Conservation (phyloP, 1,140 invertebrate species). For the Penaeus indicus region DNA sequence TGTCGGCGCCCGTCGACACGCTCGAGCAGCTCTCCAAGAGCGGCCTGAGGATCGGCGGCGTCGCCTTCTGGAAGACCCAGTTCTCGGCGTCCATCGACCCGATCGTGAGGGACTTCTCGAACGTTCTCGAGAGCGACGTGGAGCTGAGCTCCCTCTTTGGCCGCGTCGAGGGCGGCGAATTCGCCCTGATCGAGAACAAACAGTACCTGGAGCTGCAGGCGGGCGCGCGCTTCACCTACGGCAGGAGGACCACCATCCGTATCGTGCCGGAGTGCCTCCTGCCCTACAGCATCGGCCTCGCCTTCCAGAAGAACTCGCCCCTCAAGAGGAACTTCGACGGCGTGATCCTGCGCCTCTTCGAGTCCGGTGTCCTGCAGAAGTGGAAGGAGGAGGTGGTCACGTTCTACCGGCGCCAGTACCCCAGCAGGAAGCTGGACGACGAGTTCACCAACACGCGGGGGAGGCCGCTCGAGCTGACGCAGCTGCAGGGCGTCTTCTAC, state of each 20-base stretch:
- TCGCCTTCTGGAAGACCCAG: constrained; percentile 59
- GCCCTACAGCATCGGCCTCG: constrained; percentile 62
- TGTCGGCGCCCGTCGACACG: constrained; percentile 56
- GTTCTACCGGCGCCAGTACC: constrained; percentile 36
- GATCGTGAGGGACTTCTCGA: constrained; percentile 35
- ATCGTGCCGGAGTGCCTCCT: constrained; percentile 60
- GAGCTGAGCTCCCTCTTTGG: constrained; percentile 58
- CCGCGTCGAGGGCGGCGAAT: constrained; percentile 47
- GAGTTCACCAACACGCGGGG: background rate
- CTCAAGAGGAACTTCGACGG: constrained; percentile 49
- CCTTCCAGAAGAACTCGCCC: constrained; percentile 65
- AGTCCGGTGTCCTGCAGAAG: constrained; percentile 52
- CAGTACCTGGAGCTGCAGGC: constrained; percentile 56
- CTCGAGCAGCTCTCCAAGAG: constrained; percentile 52
- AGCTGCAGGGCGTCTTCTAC: constrained; percentile 26
- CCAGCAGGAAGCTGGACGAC: background rate
- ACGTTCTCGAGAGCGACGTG: constrained; percentile 54
- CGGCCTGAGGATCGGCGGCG: constrained; percentile 52
- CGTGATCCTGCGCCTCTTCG: constrained; percentile 57
- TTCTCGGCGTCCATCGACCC: constrained; percentile 58
- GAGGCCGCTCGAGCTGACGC: background rate
- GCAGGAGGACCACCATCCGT: constrained; percentile 47
- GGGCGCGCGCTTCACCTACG: constrained; percentile 47
- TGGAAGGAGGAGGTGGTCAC: constrained; percentile 56
- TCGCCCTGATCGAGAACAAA: constrained; percentile 58